Percentiles rank a stretch among this genome's conserved stretches.
Conservation (phyloP, 1,140 invertebrate species). For the Archivesica marissinica region DNA sequence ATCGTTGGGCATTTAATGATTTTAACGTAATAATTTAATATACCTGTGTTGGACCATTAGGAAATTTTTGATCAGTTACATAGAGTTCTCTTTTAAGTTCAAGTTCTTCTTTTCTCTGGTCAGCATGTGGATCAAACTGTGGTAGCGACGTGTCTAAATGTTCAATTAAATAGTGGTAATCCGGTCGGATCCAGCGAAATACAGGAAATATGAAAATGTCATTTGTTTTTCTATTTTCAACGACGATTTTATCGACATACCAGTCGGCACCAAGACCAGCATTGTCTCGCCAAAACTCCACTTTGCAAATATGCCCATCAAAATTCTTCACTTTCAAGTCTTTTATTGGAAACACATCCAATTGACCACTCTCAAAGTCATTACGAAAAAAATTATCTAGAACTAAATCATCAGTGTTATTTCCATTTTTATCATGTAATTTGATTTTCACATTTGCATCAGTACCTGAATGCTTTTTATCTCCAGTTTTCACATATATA, state of each 20-base stretch:
- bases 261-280: conserved; percentile 82
- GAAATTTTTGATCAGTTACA: conserved; percentile 78
- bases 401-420: conserved; percentile 73
- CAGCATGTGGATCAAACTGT: conserved; percentile 81
- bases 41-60: conserved; percentile 84
- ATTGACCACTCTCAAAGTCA: conserved; percentile 83
- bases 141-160: conserved; percentile 84
- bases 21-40: too few species aligned
- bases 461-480: conserved; percentile 69
- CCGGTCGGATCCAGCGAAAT: conserved; percentile 84
- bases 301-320: conserved; percentile 71
- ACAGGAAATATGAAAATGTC: conserved; percentile 83
- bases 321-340: conserved; percentile 62
- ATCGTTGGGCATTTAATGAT: too few species aligned
- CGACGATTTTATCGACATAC: conserved; percentile 83
- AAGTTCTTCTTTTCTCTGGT: conserved; percentile 82
- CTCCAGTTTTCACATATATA: conserved; percentile 70
- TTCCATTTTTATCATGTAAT: conserved; percentile 79
- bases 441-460: conserved; percentile 74
- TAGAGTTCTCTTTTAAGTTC: conserved; percentile 81
- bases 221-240: conserved; percentile 80
- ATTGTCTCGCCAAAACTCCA: conserved; percentile 84
- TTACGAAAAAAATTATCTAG: conserved; percentile 81
- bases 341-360: conserved; percentile 76
- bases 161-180: conserved; percentile 82